Base-by-base conservation (phyloP, 2,888 invertebrate genomes). In the Alentia gelatinosa region DNA sequence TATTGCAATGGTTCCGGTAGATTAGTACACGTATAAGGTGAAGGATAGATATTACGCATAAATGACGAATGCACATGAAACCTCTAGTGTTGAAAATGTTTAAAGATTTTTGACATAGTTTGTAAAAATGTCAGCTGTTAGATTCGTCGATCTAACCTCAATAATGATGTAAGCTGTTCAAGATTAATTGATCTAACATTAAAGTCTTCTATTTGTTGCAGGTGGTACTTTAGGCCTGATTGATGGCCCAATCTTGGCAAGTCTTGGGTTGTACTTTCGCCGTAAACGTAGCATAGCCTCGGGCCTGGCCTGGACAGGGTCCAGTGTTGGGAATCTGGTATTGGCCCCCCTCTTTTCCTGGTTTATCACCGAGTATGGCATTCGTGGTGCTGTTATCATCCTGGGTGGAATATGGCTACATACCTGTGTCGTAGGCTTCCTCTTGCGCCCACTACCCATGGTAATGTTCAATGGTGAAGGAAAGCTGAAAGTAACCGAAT, bases 221-320 rank as follows among this genome's bases (percentile, higher is more conserved):
- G 90, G 90, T 39, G 23, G 42, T 9, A 33, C 74, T 0, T 23
- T 90, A 26, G 90, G 90, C 19, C 30, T 90, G 9, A 83, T 90
- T 1, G 90, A 90, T 26, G 90, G 90, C 15, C 90, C 90, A 5
- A 79, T 90, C 26, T 37, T 90, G 90, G 42, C 90, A 23, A 40
- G 33, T 33, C 15, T 90, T n/a, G 90, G 90, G 23, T 33, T 30
- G 9, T 90, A 90, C 50, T 90, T 75, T 47, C 42, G 74, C 12
- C 42, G 37, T 23, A 23, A 39, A 4, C 42, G 90, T 23, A 90
- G 19, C 9, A 26, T 90, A 35, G 90, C 90, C 9, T 79, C 47
- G 0, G 90, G 90, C 12, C 26, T 90, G 5, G 39, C 83, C 1
- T 90, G 68, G 47, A 74, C 50, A 0, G 90, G 90, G 30, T 47